Base-by-base conservation (phyloP, 2,888 invertebrate species). In the Agrilus mali region DNA sequence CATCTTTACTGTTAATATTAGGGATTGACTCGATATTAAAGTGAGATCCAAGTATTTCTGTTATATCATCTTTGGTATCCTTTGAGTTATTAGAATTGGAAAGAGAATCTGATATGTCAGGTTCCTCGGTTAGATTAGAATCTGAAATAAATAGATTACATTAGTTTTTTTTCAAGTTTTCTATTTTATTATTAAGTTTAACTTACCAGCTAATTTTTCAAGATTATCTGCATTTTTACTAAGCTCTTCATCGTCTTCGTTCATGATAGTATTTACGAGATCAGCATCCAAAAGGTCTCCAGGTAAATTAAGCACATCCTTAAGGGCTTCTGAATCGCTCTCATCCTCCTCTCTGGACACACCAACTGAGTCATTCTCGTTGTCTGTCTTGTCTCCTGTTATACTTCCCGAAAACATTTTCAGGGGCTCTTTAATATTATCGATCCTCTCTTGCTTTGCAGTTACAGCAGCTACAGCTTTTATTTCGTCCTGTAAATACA, bases 1-100 rank as follows among this genome's bases (percentile, higher is more conserved):
- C 88, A 55, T 90, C 90, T 63, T 87, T 87, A 59, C 85, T 81
- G 65, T 90, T 89, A 77, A 92, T 90, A 55, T 86, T 87, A 1
- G 87, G 84, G 45, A 90, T 84, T 2, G 82, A 78, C 58, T 86
- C 86, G 44, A 88, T 63, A 59, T 79, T 85, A 53, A 86, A 80
- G 58, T 78, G 74, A n/a, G 77, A 72, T 53, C 77, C 75, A 37
- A 81, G 66, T 53, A 81, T 77, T 60, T 81, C 80, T 41, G 74
- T 74, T 27, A 81, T 63, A 62, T 80, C 80, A 64, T 86, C 85
- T 66, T 86, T 86, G 44, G 77, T 76, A 36, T 78, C 68, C 47
- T 72, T 72, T 7, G 71, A 66, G 42, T 67, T 63, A 48, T 66
- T 69, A 36, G 61, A 55, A 48, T 53, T 61, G 40, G 56, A 58